Evolutionary conservation across 2,113 vertebrate genomes (phyloP).

Genomic region (Bagarius yarrelli): DNA sequence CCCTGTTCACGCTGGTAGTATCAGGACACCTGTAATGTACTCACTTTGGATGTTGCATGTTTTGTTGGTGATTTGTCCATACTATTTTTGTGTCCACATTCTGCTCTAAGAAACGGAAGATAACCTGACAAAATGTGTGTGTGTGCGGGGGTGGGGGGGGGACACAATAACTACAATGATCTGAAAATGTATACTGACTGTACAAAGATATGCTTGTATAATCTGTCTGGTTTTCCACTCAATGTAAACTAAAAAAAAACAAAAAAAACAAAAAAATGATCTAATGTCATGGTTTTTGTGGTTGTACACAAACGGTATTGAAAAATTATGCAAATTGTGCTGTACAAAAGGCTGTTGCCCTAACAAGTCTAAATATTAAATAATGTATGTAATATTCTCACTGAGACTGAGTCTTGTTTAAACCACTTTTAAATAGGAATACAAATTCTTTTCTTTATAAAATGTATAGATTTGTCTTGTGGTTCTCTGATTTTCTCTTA

Average conservation of each 20-base stretch:
- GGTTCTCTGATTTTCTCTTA: no score
- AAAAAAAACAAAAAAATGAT: conserved; percentile 49
- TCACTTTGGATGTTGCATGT: conserved; percentile 96
- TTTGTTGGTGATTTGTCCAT: conserved; percentile 82
- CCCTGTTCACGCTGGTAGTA: conserved; percentile 71
- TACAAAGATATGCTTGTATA: conserved; percentile 95
- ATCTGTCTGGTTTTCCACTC: conserved; percentile 88
- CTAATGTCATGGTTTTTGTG: conserved; percentile 92
- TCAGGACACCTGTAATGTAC: conserved; percentile 86
- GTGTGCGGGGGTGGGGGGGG: conserved; percentile 33
- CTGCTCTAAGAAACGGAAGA: conserved; percentile 68
- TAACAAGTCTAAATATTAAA: conserved; percentile 92
- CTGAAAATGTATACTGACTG: conserved; percentile 77
- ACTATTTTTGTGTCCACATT: conserved; percentile 81
- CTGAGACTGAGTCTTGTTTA: conserved; percentile 45
- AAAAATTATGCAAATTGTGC: conserved; percentile 95
- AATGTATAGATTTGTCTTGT: no score
- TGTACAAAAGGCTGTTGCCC: conserved; percentile 91
- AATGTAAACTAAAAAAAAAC: conserved; percentile 81
- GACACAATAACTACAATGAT: conserved; percentile 69
- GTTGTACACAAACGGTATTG: conserved; percentile 94
- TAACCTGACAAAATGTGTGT: conserved; percentile 53
- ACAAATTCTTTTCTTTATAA: no score
- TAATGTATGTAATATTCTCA: conserved; percentile 75
- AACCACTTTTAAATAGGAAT: neutral